These are phyloP conservation scores for Theocolax elegans DNA, from an alignment of 1,140 invertebrate genomes.

Conservation along the genomic window DNA sequence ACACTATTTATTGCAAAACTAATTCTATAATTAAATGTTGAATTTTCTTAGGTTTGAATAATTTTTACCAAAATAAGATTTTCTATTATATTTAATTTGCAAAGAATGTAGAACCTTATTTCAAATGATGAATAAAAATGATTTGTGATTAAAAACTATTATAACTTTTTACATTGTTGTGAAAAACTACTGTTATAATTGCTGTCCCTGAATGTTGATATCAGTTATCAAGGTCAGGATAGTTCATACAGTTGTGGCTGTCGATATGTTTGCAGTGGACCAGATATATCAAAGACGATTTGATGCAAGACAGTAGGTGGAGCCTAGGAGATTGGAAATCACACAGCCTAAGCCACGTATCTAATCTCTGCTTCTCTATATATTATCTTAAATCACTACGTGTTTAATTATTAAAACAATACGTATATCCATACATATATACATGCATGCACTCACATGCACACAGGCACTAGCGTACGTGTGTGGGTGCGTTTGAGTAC, in stretches of 20 bases:
- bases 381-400: constrained; percentile 68
- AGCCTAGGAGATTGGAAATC: constrained; percentile 65
- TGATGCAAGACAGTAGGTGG: constrained; percentile 69
- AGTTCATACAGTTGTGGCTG: constrained; percentile 66
- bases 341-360: constrained; percentile 69
- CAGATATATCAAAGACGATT: constrained; percentile 66
- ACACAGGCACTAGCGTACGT: too few species aligned
- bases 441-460: constrained; percentile 53
- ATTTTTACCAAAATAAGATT: not conserved
- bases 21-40: not conserved
- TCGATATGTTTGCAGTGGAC: constrained; percentile 69
- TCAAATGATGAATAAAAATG: constrained; percentile 5
- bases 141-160: constrained; percentile 18
- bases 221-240: constrained; percentile 51
- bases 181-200: constrained; percentile 47
- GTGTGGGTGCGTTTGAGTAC: too few species aligned
- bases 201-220: constrained; percentile 53
- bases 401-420: constrained; percentile 61
- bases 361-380: constrained; percentile 69
- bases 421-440: constrained; percentile 62
- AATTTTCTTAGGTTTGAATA: not conserved
- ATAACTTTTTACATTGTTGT: constrained; percentile 8
- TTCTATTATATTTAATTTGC: not conserved
- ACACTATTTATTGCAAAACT: constrained; percentile 8
- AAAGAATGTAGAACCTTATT: constrained; percentile 15